Evolutionary conservation across 2,113 vertebrate species (phyloP).

Genomic region (Thunnus thynnus): DNA sequence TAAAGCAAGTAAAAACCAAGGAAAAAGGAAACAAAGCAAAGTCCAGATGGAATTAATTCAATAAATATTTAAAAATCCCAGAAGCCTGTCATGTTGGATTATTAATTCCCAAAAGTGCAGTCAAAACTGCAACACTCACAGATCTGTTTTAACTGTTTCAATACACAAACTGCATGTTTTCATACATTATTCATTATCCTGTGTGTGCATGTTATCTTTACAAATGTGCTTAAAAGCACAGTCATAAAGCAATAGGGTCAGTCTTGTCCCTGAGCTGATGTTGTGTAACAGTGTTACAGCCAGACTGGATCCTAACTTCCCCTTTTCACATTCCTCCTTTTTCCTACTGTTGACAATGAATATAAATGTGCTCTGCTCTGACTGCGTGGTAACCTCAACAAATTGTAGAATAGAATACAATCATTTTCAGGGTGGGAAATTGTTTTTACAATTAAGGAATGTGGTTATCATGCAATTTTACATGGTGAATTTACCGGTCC

Average conservation of each 20-base stretch:
- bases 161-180: neutral
- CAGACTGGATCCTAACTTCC: neutral
- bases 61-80: neutral
- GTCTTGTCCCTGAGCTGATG: neutral
- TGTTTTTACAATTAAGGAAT: constrained; percentile 13
- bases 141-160: constrained; percentile 1
- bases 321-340: neutral
- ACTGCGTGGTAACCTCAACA: neutral
- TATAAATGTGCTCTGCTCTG: neutral
- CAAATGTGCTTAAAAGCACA: neutral
- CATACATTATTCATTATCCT: constrained; percentile 28
- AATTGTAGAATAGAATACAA: neutral
- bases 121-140: constrained; percentile 4
- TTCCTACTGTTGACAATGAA: neutral
- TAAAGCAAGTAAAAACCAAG: neutral
- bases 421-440: constrained; percentile 33
- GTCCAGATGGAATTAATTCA: neutral
- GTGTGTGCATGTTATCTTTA: neutral
- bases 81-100: neutral
- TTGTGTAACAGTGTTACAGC: neutral
- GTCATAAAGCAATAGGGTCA: neutral
- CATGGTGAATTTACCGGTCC: constrained; percentile 27
- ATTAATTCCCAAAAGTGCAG: neutral
- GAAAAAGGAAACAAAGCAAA: neutral
- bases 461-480: neutral